Evolutionary conservation across 1,140 invertebrate genomes (phyloP), one percentile per base, ranked within the genome.

Genomic region (Ylistrum balloti): DNA sequence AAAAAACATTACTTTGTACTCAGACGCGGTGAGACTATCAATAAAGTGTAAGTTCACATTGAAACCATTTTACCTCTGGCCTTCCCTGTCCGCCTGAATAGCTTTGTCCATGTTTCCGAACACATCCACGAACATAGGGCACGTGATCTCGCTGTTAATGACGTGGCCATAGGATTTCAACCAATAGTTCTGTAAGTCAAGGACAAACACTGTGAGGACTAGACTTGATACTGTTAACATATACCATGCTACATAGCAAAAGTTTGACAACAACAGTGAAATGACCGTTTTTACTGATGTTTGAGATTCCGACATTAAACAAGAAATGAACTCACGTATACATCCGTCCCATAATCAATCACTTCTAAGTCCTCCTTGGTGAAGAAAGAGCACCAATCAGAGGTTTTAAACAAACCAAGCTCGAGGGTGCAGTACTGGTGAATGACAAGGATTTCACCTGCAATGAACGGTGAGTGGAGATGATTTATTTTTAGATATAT

Each of bases 161-260:
- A 97, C 96, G 95, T 97, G 97, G 22, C 98, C 98, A 96, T 98
- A 98, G 22, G 98, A 98, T 96, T 98, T 98, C 90, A 97, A 96
- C 97, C 97, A 98, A 95, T 98, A 99, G 95, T 98, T 97, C 96
- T 98, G 97, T 45, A 93, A 93, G 86, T 45, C 41, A 45, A 13
- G 1, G 9, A 45, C n/a, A 45, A 45, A 45, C 41, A 17, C 1
- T 45, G 20, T 1, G n/a, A n/a, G n/a, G n/a, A n/a, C n/a, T n/a
- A n/a, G n/a, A n/a, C n/a, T n/a, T n/a, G n/a, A n/a, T n/a, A n/a
- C n/a, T n/a, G n/a, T n/a, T n/a, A n/a, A n/a, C n/a, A n/a, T 45
- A 45, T 17, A 45, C 0, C 20, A 45, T 7, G 13, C 5, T 13
- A 38, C 35, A 38, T 38, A 7, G 35, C 13, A 38, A 13, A 38